Evolutionary conservation across 2,797 vertebrate genomes (phyloP).

Genomic region (Centroberyx gerrardi): DNA sequence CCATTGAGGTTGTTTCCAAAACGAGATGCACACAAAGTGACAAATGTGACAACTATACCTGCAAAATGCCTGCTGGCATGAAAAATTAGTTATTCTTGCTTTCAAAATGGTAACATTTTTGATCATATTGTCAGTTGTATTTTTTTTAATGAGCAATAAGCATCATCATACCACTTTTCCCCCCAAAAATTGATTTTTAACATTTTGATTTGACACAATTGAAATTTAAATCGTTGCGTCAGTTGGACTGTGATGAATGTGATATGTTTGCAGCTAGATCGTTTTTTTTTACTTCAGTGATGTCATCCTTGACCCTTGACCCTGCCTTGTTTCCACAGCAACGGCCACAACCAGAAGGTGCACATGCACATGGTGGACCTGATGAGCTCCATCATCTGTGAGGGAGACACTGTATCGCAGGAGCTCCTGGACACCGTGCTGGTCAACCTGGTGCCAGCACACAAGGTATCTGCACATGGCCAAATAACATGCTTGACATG

Average conservation of each 20-base stretch:
- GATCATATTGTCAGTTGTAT: no score
- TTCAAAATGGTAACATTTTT: no score
- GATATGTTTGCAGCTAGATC: not conserved
- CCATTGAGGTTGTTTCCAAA: constrained; percentile 24
- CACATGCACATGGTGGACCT: constrained; percentile 99
- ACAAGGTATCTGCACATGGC: constrained; percentile 88
- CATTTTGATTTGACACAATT: not conserved
- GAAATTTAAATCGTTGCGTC: not conserved
- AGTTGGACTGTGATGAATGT: not conserved
- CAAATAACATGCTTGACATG: not conserved
- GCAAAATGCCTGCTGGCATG: constrained; percentile 1
- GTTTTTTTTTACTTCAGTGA: not conserved
- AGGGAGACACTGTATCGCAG: constrained; percentile 98
- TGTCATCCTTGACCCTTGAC: constrained; percentile 19
- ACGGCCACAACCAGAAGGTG: constrained; percentile 99
- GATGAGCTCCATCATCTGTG: constrained; percentile 99
- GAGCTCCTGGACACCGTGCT: constrained; percentile 97
- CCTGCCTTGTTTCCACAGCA: constrained; percentile 82
- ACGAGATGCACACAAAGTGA: constrained; percentile 9
- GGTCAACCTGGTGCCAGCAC: constrained; percentile 97
- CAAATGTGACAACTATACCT: not conserved
- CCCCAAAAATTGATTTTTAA: not conserved
- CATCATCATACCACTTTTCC: not conserved
- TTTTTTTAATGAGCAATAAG: no score
- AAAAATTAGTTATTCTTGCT: not conserved